phyloP scores from a whole-genome alignment of 2,797 vertebrate species.

The Syngnathus acus region DNA sequence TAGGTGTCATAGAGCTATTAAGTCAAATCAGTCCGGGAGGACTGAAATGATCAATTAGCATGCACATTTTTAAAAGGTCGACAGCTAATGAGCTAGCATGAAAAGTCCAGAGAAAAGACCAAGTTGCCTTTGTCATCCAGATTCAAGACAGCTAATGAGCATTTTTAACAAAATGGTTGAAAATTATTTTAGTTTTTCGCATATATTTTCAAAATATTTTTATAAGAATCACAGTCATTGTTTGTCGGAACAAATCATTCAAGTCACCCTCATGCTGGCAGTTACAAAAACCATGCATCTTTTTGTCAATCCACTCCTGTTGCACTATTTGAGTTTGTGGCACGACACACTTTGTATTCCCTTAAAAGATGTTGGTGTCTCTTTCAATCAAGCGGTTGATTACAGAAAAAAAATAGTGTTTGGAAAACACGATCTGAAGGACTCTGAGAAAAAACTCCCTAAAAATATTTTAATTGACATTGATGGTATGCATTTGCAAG shows the following conservation, averaged over 20 bases:
- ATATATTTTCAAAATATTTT: not conserved
- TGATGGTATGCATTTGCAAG: conserved; percentile 3
- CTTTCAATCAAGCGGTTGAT: not conserved
- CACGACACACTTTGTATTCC: conserved; percentile 7
- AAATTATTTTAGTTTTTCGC: not conserved
- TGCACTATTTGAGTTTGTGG: conserved; percentile 17
- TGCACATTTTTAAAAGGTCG: not conserved
- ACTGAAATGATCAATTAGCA: not conserved
- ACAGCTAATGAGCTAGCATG: not conserved
- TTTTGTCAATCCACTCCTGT: not conserved
- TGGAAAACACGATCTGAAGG: conserved; percentile 10
- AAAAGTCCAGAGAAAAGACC: not conserved
- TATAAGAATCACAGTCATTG: not conserved
- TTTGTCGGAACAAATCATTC: not conserved
- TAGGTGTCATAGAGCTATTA: not conserved
- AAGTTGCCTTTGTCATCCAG: not conserved
- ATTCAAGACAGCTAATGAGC: not conserved
- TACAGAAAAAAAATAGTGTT: not conserved
- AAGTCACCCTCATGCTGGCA: conserved; percentile 25
- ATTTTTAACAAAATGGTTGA: conserved; percentile 10
- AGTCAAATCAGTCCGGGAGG: not conserved
- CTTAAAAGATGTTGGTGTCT: not conserved
- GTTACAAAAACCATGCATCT: conserved; percentile 25
- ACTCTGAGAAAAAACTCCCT: conserved; percentile 8
- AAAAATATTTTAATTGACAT: conserved; percentile 17